Conservation (phyloP, 2,888 invertebrate genomes). For the Scotopteryx bipunctaria region DNA sequence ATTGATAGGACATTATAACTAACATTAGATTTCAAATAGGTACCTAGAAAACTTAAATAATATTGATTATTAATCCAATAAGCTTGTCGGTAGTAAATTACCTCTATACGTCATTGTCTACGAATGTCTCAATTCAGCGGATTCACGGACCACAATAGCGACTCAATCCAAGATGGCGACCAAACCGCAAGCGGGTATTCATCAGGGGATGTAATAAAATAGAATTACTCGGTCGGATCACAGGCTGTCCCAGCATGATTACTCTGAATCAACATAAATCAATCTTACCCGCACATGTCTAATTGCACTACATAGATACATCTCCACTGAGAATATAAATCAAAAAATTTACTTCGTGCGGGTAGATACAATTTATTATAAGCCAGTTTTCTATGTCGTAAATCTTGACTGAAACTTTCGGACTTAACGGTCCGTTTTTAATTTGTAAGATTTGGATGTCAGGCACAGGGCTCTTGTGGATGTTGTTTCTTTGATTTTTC, state of each 20-base stretch:
- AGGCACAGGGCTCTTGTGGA: constrained; percentile 8
- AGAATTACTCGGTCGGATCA: constrained; percentile 69
- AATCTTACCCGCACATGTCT: constrained; percentile 74
- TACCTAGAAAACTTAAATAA: no score
- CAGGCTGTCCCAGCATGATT: constrained; percentile 66
- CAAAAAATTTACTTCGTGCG: constrained; percentile 73
- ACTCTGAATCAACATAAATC: constrained; percentile 79
- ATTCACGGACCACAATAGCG: constrained; percentile 13
- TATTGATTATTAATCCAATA: no score
- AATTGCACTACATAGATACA: constrained; percentile 68
- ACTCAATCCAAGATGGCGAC: constrained; percentile 53
- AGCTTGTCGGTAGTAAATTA: no score
- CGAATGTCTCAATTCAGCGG: constrained; percentile 9
- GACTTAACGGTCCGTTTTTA: constrained; percentile 53
- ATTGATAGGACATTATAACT: no score
- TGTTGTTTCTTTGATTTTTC: neutral
- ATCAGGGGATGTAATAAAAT: constrained; percentile 71
- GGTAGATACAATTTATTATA: constrained; percentile 59
- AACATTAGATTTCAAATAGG: no score
- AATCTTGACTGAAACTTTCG: constrained; percentile 60
- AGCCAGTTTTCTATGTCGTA: constrained; percentile 56
- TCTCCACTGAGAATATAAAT: constrained; percentile 59
- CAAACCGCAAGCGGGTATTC: constrained; percentile 64
- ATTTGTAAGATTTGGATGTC: constrained; percentile 39
- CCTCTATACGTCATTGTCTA: neutral